Conservation (phyloP, 2,888 invertebrate species). For the Conus canariensis region DNA sequence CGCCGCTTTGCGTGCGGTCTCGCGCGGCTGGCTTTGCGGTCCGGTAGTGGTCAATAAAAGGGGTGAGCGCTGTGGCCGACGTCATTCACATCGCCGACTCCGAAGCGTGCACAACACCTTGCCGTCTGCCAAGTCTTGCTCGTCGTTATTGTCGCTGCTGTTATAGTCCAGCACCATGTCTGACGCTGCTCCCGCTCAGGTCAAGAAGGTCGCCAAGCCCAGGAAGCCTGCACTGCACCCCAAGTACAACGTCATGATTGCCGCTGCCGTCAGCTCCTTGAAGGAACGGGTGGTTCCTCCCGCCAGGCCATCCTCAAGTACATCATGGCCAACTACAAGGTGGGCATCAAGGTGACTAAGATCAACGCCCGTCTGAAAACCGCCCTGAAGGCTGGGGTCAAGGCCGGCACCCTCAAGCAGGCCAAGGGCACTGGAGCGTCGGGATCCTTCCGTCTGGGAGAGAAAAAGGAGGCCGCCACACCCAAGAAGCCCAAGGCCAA, state of each 20-base stretch:
- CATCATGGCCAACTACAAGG: slow-evolving; percentile 74
- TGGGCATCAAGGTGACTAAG: slow-evolving; percentile 57
- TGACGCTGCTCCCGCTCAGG: slow-evolving; percentile 40
- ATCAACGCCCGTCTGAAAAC: slow-evolving; percentile 64
- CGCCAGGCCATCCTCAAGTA: slow-evolving; percentile 77
- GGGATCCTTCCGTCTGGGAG: slow-evolving; percentile 55
- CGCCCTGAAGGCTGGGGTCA: slow-evolving; percentile 71
- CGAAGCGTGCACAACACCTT: too few species aligned
- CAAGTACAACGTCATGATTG: slow-evolving; percentile 73
- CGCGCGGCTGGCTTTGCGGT: too few species aligned
- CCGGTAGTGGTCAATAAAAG: too few species aligned
- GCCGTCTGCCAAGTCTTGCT: too few species aligned
- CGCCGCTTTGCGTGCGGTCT: too few species aligned
- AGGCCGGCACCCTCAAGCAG: slow-evolving; percentile 66
- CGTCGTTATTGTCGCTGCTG: too few species aligned
- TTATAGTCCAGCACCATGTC: slow-evolving; percentile 25
- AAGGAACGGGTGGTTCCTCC: slow-evolving; percentile 75
- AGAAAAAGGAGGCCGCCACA: slow-evolving; percentile 51
- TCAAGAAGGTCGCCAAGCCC: slow-evolving; percentile 13
- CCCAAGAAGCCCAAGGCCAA: slow-evolving; percentile 37
- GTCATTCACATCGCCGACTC: too few species aligned
- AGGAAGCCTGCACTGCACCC: slow-evolving; percentile 53
- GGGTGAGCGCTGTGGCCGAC: too few species aligned
- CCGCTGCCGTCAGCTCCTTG: slow-evolving; percentile 70
- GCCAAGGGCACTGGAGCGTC: slow-evolving; percentile 55